Base-by-base conservation (phyloP, 2,113 vertebrate species). In the Crotalus helleri region DNA sequence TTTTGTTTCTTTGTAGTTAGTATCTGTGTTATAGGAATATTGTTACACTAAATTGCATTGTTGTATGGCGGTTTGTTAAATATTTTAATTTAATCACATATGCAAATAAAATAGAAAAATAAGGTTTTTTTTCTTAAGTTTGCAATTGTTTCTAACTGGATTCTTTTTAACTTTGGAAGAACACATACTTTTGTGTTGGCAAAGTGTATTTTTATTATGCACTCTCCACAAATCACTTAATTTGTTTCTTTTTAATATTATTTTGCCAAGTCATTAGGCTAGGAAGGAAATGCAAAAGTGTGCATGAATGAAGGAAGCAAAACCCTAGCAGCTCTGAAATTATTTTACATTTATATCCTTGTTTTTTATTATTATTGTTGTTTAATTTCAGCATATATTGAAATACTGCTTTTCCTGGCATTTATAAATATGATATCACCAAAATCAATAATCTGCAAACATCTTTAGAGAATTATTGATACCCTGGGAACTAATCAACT, bases 401-500 rank as follows among this genome's bases (percentile, higher is more conserved):
- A 57, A 87, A 0, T 0, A 81, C 1, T 26, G 19, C 57, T 94
- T 93, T 69, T 88, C 24, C 23, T 94, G 86, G 53, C 10, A 33
- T 94, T 8, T 13, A 1, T n/a, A 93, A 92, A 92, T 6, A 46
- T 55, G 6, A 9, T 26, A 0, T 0, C 58, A 93, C 44, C 58
- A 39, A 95, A 93, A 23, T 69, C 12, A 89, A 91, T 90, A 92
- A 91, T 87, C 94, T 21, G 19, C 15, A 93, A 74, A 74, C 29
- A 92, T 5, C 5, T 94, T 95, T 92, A 64, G 1, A 93, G 93
- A 95, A 53, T 64, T 44, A n/a, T 39, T 57, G 55, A 0, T 51
- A 69, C 85, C 57, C 69, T 46, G 94, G 93, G 58, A 94, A 95
- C 93, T 59, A 86, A 93, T 91, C 5, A 55, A 51, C 89, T 92